phyloP scores from a whole-genome alignment of 2,888 invertebrate species.

The Microchrysa polita region DNA sequence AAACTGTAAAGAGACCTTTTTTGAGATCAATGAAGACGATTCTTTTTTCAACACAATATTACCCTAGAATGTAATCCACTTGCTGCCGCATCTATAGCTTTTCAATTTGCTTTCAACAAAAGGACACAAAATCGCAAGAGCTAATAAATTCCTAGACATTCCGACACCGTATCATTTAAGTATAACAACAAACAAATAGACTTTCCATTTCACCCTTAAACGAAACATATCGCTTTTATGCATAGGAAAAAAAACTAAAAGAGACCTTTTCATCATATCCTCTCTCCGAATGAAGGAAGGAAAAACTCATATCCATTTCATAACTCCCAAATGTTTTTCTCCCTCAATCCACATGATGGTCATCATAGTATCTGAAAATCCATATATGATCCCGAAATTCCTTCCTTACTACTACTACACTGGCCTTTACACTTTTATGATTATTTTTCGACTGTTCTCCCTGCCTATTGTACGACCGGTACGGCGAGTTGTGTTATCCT shows the following conservation, averaged over 20 bases:
- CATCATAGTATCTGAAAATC: neutral
- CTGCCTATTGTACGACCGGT: constrained; percentile 8
- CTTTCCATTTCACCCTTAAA: constrained; percentile 18
- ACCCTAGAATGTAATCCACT: no score
- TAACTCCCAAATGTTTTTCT: constrained; percentile 3
- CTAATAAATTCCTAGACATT: no score
- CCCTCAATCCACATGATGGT: neutral
- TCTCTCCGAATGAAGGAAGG: neutral
- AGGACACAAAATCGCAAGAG: no score
- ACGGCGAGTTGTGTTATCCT: constrained; percentile 25
- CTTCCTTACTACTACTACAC: neutral
- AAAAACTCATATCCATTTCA: neutral
- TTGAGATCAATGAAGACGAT: no score
- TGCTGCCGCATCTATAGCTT: no score
- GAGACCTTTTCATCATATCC: neutral
- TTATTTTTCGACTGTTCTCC: neutral
- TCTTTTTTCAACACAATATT: no score
- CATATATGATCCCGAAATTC: neutral
- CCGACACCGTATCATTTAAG: neutral
- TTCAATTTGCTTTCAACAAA: no score
- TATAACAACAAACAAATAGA: constrained; percentile 14
- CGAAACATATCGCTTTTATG: neutral
- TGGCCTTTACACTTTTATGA: neutral
- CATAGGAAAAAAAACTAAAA: constrained; percentile 3
- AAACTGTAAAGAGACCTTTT: no score